Evolutionary conservation across 2,113 vertebrate genomes (phyloP), one percentile per base, ranked within the genome.

Genomic region (Lycaon pictus): DNA sequence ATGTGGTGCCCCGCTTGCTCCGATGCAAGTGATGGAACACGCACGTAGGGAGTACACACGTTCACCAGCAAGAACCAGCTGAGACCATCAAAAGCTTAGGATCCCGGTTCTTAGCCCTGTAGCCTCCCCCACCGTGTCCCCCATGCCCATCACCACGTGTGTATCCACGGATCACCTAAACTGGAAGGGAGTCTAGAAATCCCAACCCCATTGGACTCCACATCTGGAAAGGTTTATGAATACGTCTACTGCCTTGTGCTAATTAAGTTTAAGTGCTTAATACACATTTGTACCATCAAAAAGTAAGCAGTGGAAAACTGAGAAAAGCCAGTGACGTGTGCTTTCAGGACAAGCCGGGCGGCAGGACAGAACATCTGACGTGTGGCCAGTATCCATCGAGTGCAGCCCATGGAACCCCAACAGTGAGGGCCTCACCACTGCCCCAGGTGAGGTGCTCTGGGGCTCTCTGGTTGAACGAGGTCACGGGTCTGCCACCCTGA

Each of bases 241-340:
- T 60, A 5, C 15, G 6, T 58, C 93, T 91, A 65, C 7, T 53
- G n/a, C 51, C 77, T 62, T 3, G 11, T 77, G 74, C 35, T 85
- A 93, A 85, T 29, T 35, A 53, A 87, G 79, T 25, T 71, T 58
- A 72, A 35, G 27, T 74, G 67, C 62, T 71, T 65, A 56, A 76
- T 53, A 95, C 90, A 77, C 5, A 85, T 76, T 79, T 88, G 56
- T 56, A 63, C 88, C 67, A 48, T 92, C 22, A 60, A 81, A 77
- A 69, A 69, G 51, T 29, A n/a, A 91, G 48, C 53, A 60, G 58
- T 7, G 10, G 16, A 63, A 89, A 94, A 87, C 62, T 15, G 4
- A 63, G n/a, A 77, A 77, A 77, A 83, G n/a, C 16, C 77, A 83
- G 9, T 16, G 35, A 56, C 29, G 65, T 37, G 91, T 89, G 85